Base-by-base conservation (phyloP, 2,113 vertebrate genomes). In the Saccopteryx leptura region DNA sequence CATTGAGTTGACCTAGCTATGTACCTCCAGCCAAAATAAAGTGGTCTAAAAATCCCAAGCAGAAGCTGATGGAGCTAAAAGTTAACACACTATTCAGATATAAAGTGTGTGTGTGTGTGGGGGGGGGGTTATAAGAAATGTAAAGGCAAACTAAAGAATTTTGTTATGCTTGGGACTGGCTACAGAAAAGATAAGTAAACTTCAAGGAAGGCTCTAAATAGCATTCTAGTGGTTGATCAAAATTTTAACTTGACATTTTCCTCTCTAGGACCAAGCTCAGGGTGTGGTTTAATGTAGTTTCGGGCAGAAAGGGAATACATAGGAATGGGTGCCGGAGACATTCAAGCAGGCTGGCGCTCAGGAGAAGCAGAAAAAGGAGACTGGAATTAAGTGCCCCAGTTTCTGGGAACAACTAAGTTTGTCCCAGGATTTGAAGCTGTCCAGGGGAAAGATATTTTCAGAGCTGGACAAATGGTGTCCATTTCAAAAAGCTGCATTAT, bases 1-100 rank as follows among this genome's bases (percentile, higher is more conserved):
- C 54, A 63, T 48, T 5, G 56, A 72, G 28, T 52, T 87, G 76
- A 18, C 39, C 13, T n/a, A 0, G 33, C 23, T 28, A 4, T 48
- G 28, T 10, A 87, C 71, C 33, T 81, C 61, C 54, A 90, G 24
- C 46, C 52, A 68, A 86, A 95, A 63, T 26, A 78, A 72, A 91
- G 63, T 83, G 24, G n/a, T 11, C 58, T 28, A 17, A 93, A 83
- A 50, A 31, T 87, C 58, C 50, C 52, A 72, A 31, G 17, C 13
- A 14, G 88, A 9, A 88, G 28, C 21, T 82, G 72, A 65, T 50
- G 61, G 58, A 88, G 39, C 24, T 79, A 76, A 74, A 86, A 21
- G n/a, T 24, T 28, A 95, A 52, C 31, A 84, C 7, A 50, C 39
- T 54, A 56, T 89, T 92, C 21, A 83, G 18, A 78, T 46, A 39